A percentile compares a stretch with the other conserved stretches of the same genome.
Evolutionary conservation across 2,888 invertebrate species (phyloP).

Genomic region (Hemistola chrysoprasaria): DNA sequence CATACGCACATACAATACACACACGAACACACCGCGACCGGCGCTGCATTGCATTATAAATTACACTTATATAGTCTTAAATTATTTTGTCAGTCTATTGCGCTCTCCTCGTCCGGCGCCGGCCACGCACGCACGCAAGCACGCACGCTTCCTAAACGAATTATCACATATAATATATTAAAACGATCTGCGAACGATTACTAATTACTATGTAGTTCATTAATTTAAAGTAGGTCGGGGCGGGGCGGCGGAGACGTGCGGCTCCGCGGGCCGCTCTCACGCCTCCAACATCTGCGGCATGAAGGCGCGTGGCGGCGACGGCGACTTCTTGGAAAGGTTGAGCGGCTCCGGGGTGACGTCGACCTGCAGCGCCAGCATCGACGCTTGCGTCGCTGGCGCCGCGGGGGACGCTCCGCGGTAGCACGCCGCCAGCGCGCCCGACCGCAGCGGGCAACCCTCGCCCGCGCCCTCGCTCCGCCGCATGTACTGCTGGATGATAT

Average conservation of each 20-base stretch:
- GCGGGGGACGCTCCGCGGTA: conserved; percentile 72
- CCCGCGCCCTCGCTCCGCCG: conserved; percentile 86
- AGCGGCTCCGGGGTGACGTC: conserved; percentile 94
- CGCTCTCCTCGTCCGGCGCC: conserved; percentile 81
- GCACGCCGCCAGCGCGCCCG: conserved; percentile 57
- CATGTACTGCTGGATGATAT: conserved; percentile 95
- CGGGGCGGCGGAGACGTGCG: conserved; percentile 74
- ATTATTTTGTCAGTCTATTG: conserved; percentile 83
- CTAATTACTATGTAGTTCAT: conserved; percentile 66
- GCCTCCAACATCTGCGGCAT: conserved; percentile 85
- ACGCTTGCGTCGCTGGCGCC: conserved; percentile 71
- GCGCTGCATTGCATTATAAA: conserved; percentile 85
- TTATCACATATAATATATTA: conserved; percentile 88
- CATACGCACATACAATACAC: conserved; percentile 83
- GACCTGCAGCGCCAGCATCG: conserved; percentile 83
- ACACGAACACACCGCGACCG: conserved; percentile 85
- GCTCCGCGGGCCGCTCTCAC: conserved; percentile 82
- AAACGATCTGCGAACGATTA: conserved; percentile 83
- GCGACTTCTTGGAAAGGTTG: conserved; percentile 94
- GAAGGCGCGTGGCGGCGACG: conserved; percentile 81
- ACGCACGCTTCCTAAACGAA: conserved; percentile 80
- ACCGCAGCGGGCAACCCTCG: conserved; percentile 70
- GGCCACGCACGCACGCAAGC: conserved; percentile 80
- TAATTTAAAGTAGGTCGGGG: conserved; percentile 80
- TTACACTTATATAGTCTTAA: conserved; percentile 84